Conservation (phyloP, 2,797 vertebrate species). For the Hemibagrus guttatus region DNA sequence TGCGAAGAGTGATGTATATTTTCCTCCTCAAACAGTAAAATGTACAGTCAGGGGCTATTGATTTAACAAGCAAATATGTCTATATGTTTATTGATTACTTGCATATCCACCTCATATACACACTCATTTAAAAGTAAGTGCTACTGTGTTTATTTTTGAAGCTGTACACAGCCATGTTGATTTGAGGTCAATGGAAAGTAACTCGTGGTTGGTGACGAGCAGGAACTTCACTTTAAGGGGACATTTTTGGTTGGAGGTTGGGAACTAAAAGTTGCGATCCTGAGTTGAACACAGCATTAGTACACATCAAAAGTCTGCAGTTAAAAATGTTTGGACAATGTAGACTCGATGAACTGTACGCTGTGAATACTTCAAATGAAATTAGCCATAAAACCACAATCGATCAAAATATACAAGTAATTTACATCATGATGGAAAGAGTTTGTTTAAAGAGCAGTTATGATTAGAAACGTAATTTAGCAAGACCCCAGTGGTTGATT, state of each 20-base stretch:
- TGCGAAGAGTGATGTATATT: too few relatives aligned
- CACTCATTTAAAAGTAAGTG: too few relatives aligned
- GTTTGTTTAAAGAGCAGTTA: background rate
- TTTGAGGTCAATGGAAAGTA: too few relatives aligned
- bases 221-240: background rate
- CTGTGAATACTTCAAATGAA: constrained; percentile 1
- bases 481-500: background rate
- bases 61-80: too few relatives aligned
- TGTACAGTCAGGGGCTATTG: too few relatives aligned
- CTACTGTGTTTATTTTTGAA: too few relatives aligned
- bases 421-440: background rate
- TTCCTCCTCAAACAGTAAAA: too few relatives aligned
- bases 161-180: too few relatives aligned
- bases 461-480: background rate
- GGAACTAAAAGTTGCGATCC: background rate
- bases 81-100: too few relatives aligned
- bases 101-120: too few relatives aligned
- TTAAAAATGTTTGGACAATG: background rate
- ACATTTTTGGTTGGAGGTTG: background rate
- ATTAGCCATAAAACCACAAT: background rate
- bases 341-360: background rate
- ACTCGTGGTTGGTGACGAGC: background rate
- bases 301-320: background rate
- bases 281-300: background rate
- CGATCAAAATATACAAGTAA: background rate